Conservation (phyloP, 2,113 vertebrate genomes). For the Antigone vipio region DNA sequence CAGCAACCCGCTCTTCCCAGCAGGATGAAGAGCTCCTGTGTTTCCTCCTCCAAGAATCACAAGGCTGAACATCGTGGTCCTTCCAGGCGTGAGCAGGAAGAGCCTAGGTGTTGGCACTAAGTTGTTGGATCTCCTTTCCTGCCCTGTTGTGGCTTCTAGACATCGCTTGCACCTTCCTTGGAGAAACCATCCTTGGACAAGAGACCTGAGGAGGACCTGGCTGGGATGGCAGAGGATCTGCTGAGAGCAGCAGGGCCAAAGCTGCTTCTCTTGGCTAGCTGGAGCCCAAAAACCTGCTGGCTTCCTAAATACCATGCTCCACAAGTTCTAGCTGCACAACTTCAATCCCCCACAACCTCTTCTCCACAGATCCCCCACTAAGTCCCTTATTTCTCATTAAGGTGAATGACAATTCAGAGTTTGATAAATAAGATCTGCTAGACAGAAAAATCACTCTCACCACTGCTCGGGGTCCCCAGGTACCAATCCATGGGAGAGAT, state of each 20-base stretch:
- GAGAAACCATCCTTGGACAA: background rate
- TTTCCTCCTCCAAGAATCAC: slow-evolving; percentile 33
- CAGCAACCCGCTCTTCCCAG: background rate
- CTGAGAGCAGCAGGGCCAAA: background rate
- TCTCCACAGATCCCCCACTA: background rate
- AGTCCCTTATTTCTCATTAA: background rate
- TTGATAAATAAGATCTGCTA: background rate
- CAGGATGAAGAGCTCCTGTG: background rate
- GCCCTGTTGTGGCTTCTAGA: background rate
- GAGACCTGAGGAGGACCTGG: background rate
- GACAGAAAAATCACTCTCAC: no score
- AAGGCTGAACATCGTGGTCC: background rate
- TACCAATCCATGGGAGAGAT: background rate
- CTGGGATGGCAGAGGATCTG: background rate
- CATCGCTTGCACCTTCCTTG: background rate
- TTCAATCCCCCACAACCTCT: background rate
- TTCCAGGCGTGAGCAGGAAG: background rate
- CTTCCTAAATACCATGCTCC: background rate
- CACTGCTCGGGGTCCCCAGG: background rate
- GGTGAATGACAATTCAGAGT: background rate
- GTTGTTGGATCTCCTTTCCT: background rate
- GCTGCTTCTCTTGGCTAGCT: background rate
- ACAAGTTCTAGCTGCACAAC: background rate
- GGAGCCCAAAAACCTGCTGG: background rate
- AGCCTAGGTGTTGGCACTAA: background rate